Evolutionary conservation across 2,797 vertebrate species (phyloP), one percentile per base, ranked within the genome.

Genomic region (Gobionotothen gibberifrons): DNA sequence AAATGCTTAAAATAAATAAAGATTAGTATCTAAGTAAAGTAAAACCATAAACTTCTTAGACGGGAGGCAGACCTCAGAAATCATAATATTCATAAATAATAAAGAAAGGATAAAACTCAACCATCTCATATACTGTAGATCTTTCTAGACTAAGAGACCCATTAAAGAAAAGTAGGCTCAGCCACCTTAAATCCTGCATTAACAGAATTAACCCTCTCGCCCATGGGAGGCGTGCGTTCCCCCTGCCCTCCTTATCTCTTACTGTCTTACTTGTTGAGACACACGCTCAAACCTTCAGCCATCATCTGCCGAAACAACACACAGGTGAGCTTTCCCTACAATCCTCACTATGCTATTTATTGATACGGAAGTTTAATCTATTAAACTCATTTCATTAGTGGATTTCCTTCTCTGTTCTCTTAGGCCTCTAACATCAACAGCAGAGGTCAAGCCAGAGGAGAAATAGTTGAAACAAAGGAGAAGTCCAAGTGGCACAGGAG

Each of bases 141-240:
- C n/a, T 71, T 73, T 81, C 74, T 11, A 53, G 57, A 59, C 10
- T 8, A 63, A 14, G 53, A 72, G 39, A 60, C 57, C 53, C 57
- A 76, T 47, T 40, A 66, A 55, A 89, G 68, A 74, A 76, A 75
- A 90, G 64, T 46, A 73, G 71, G 90, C 93, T 95, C 86, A 94
- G 91, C 90, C 87, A 89, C 87, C 75, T 87, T 90, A 95, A 95
- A 89, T 95, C 94, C 94, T 56, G 78, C 74, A 89, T 93, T 95
- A 94, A 90, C 84, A 89, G 91, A 93, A 89, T 95, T 95, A 96
- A 91, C 92, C 86, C 75, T 87, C 87, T 87, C 80, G 62, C 90
- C 86, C 91, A 76, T 78, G 67, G 86, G 80, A 86, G 87, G 69
- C 81, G 75, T 66, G 77, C 85, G 86, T 91, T 87, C 83, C 88